Base-by-base conservation (phyloP, 2,888 invertebrate genomes). In the Leptopilina syphax region DNA sequence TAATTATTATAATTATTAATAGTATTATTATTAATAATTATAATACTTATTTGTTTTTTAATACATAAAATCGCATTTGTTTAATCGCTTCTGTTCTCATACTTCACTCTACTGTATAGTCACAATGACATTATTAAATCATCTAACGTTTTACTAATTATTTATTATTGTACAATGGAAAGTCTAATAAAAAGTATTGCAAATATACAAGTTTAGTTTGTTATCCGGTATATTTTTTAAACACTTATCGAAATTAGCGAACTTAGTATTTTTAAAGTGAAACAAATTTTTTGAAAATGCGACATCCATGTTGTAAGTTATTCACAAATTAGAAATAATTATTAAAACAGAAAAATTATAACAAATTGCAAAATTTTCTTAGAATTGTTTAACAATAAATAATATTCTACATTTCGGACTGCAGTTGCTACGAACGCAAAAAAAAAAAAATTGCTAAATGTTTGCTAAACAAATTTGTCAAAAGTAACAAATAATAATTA, bases 111-210 rank as follows among this genome's bases (percentile, higher is more conserved):
- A 79, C 60, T 84, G 84, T 84, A 82, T 82, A 80, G 81, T 79
- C 76, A 79, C 81, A 57, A 73, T 79, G 73, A 47, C 68, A 77
- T 70, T 54, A 12, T 70, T 70, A 54, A 54, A 70, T 70, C 70
- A 9, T 81, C 79, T 70, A 81, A 80, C 50, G 60, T 73, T 24
- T 79, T 79, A 79, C 80, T 81, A 76, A 83, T 79, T 84, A 82
- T 81, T 84, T 81, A 81, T 83, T 83, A 83, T 79, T 84, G 84
- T 84, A 84, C 82, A 67, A 79, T 79, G 81, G 81, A 81, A 81
- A 81, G 80, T 81, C 82, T 84, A 84, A 84, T 84, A 84, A 84
- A 84, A 83, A 73, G 57, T 60, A 73, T 60, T 73, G 73, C 57
- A 73, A 73, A 73, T 60, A 73, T 57, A 54, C 54, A 54, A 73